Conservation (phyloP, 2,113 vertebrate genomes). For the Cavia aperea region DNA sequence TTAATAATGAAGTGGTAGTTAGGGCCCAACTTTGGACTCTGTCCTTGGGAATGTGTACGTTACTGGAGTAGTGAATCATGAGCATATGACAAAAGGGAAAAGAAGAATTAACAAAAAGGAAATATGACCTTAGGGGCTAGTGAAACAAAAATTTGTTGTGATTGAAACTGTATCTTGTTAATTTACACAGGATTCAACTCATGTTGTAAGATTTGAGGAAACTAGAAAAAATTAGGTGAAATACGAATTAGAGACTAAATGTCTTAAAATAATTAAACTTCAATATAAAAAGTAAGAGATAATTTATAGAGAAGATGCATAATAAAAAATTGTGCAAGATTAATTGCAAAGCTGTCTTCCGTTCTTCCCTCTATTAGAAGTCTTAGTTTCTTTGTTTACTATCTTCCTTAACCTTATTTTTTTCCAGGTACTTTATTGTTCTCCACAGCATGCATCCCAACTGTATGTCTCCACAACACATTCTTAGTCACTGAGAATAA, state of each 20-base stretch:
- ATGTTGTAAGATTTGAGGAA: background rate
- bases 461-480: background rate
- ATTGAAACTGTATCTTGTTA: background rate
- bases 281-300: background rate
- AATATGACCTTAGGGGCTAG: background rate
- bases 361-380: background rate
- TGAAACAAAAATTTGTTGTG: background rate
- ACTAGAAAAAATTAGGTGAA: background rate
- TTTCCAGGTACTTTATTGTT: background rate
- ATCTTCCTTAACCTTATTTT: background rate
- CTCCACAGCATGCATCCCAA: background rate
- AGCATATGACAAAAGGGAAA: background rate
- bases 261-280: background rate
- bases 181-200: background rate
- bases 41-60: background rate
- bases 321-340: background rate
- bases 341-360: background rate
- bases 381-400: background rate
- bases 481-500: background rate
- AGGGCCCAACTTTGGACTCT: background rate
- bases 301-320: background rate
- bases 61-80: background rate
- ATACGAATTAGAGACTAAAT: background rate
- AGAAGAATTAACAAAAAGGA: background rate
- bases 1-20: background rate